Base-by-base conservation (phyloP, 2,888 invertebrate genomes). In the Morinoia aosen region DNA sequence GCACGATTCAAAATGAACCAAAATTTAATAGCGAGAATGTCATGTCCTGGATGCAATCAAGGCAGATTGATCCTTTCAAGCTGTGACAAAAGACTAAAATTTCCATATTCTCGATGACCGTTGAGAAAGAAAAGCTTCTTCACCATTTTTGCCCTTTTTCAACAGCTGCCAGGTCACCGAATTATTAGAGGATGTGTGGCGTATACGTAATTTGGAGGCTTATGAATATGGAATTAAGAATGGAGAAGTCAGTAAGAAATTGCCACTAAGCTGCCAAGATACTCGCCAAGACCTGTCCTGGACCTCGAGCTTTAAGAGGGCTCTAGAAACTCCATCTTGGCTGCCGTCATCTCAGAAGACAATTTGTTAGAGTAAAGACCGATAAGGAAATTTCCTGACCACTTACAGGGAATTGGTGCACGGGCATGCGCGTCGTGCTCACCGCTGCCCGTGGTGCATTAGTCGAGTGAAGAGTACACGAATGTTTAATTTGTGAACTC, bases 161-260 rank as follows among this genome's bases (percentile, higher is more conserved):
- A 76, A 16, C 19, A 19, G 76, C 93, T 33, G 93, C 57, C 14
- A 33, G 39, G 93, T 57, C 93, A 93, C 93, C 56, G 25, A 93
- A 93, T 93, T 93, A 93, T 93, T 93, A 93, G 93, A 33, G 93
- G 56, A 33, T 8, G 58, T 57, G 93, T 57, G 48, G 93, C 93
- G 93, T 57, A 57, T 57, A 93, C 93, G 5, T 93, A 93, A 93
- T 93, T 57, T 14, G 8, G 48, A 7, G 57, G 93, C 93, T 93
- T 57, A 93, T 93, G 93, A 93, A 93, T 93, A 93, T 57, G 48
- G 39, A 58, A 93, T 33, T 48, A 93, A n/a, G 93, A 57, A 57
- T 57, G n/a, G 58, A 48, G 57, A 56, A 93, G 57, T 93, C 57
- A 57, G 93, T 57, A 57, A 57, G 93, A 57, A 93, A 93, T 90